Conservation (phyloP, 2,113 vertebrate species). For the Tychaedon coryphoeus region DNA sequence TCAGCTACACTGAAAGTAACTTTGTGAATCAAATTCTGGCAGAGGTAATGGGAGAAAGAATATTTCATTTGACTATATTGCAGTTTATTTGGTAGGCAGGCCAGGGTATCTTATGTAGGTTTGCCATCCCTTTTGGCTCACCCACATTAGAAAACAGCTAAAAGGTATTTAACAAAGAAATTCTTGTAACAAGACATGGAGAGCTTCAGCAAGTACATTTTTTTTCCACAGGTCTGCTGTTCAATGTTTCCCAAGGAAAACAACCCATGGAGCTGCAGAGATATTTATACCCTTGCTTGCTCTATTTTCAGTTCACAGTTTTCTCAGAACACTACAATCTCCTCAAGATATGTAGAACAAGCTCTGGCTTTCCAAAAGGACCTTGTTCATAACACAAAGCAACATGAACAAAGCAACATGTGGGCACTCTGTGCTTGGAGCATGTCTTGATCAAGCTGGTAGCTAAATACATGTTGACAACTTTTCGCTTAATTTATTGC, state of each 20-base stretch:
- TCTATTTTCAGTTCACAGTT: not conserved
- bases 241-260: not conserved
- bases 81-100: not conserved
- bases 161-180: not conserved
- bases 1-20: not conserved
- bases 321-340: not conserved
- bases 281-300: not conserved
- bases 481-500: not conserved
- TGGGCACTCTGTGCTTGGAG: not conserved
- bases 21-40: not conserved
- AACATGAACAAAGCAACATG: rapidly evolving
- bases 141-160: not conserved
- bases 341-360: rapidly evolving
- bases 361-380: not conserved
- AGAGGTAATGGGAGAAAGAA: not conserved
- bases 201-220: not conserved
- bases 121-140: not conserved
- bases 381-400: not conserved
- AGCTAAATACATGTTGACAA: rapidly evolving
- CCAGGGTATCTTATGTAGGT: rapidly evolving
- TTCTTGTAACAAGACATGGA: not conserved
- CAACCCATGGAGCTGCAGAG: rapidly evolving
- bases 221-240: not conserved
- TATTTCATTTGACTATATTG: not conserved
- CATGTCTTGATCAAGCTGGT: not conserved